Base-by-base conservation (phyloP, 2,113 vertebrate genomes). In the Syrmaticus mikado region DNA sequence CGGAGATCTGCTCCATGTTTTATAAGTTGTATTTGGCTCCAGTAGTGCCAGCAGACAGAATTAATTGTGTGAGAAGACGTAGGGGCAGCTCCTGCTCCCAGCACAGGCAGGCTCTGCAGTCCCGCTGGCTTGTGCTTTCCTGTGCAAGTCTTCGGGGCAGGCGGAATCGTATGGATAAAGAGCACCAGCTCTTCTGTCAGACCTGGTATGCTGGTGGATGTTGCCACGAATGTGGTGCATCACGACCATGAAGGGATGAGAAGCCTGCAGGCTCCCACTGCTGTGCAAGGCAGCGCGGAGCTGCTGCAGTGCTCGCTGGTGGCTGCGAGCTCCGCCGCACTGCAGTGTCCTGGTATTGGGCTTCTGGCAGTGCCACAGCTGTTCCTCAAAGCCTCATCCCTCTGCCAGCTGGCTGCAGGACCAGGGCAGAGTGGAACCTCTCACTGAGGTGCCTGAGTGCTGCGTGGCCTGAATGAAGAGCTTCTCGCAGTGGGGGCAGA, bases 1-100 rank as follows among this genome's bases (percentile, higher is more conserved):
- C 75, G 91, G 90, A 92, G 86, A 93, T 82, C 84, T 82, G 82
- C 75, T 92, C 75, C 53, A 57, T 91, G 70, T 92, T 92, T 95
- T 87, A 85, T 85, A 89, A 90, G 84, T 92, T 82, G 87, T 72
- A 82, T 89, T 93, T 93, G 91, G 79, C 91, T 89, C 80, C 91
- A 30, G 32, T 77, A 89, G 86, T 93, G 94, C 95, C 86, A 66
- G 91, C 13, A 74, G 92, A 81, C 62, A 71, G 92, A 89, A 82
- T 87, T 89, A 60, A 70, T 93, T 87, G 76, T 34, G 50, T 58
- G 71, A 84, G 89, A 68, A 62, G 92, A 79, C 53, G 32, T 30
- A 36, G 57, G 40, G 75, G 60, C 15, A 79, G 84, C 71, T 76
- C 11, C 89, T 60, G 2, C 61, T 92, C 68, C 71, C 61, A 5